phyloP scores from a whole-genome alignment of 1,140 invertebrate genomes.

The Thaumatotibia leucotreta region DNA sequence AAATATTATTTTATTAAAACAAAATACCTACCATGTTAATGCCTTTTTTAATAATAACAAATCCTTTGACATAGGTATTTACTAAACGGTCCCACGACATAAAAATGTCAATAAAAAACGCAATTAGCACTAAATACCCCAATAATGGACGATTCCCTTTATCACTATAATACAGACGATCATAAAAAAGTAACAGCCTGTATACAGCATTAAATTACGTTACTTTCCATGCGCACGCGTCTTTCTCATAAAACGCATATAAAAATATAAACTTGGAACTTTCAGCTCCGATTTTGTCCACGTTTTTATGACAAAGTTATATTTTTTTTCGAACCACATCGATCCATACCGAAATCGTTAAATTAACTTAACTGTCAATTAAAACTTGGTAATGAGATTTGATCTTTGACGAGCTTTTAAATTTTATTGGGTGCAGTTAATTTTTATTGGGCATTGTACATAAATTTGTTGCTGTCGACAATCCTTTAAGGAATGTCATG shows the following conservation, averaged over 20 bases:
- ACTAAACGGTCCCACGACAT: neutral
- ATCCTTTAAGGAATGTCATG: neutral
- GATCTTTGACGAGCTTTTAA: constrained; percentile 24
- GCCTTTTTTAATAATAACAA: neutral
- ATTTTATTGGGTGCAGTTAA: constrained; percentile 22
- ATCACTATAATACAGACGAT: constrained; percentile 32
- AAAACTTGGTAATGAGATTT: constrained; percentile 39
- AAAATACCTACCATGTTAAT: too few relatives aligned
- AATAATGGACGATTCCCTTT: constrained; percentile 43
- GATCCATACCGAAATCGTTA: constrained; percentile 25
- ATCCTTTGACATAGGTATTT: neutral
- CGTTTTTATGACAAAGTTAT: constrained; percentile 12
- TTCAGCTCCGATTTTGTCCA: constrained; percentile 10
- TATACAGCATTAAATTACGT: constrained; percentile 39
- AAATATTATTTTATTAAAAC: too few relatives aligned
- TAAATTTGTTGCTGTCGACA: neutral
- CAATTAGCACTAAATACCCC: constrained; percentile 58
- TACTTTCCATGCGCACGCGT: constrained; percentile 58
- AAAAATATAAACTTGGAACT: constrained; percentile 17
- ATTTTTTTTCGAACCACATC: neutral
- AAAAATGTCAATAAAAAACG: constrained; percentile 36
- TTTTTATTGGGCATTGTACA: constrained; percentile 19
- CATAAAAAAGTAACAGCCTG: constrained; percentile 38
- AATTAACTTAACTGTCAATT: constrained; percentile 48
- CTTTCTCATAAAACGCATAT: constrained; percentile 31